Conservation (phyloP, 2,113 vertebrate species). For the Daphoenositta chrysoptera region DNA sequence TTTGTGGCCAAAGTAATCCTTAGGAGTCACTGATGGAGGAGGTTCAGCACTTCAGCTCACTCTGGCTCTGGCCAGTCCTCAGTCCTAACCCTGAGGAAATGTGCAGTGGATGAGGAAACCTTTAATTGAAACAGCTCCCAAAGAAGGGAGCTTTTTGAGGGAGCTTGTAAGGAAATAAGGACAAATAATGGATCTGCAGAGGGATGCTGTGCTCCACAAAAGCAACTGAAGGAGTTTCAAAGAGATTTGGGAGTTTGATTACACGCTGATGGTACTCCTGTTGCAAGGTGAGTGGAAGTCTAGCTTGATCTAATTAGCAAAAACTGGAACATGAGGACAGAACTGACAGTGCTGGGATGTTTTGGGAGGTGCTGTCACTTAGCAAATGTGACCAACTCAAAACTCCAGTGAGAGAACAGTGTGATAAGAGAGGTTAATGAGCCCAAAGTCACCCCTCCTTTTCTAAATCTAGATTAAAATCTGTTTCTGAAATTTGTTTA, state of each 20-base stretch:
- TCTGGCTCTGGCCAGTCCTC: not conserved
- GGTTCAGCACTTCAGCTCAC: not conserved
- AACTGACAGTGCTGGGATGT: not conserved
- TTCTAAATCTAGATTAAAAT: not conserved
- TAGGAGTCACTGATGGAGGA: not conserved
- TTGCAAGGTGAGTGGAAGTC: not conserved
- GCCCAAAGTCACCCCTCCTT: not conserved
- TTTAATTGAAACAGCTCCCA: not conserved
- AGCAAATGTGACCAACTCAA: not conserved
- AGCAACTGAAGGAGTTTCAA: not conserved
- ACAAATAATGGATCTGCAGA: not conserved
- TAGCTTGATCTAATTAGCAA: not conserved
- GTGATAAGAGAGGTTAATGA: not conserved
- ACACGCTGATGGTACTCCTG: not conserved
- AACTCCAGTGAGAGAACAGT: not conserved
- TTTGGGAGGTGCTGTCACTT: not conserved
- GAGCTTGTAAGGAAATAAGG: not conserved
- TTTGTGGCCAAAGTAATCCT: not conserved
- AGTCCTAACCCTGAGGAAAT: not conserved
- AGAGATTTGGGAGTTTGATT: constrained; percentile 22
- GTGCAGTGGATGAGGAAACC: not conserved
- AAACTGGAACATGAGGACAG: not conserved
- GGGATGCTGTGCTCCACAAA: not conserved
- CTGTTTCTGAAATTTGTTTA: not conserved
- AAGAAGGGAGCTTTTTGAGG: not conserved